These are phyloP conservation scores for Cerceris ruficornis DNA, from an alignment of 2,888 invertebrate genomes.

Conservation along the genomic window DNA sequence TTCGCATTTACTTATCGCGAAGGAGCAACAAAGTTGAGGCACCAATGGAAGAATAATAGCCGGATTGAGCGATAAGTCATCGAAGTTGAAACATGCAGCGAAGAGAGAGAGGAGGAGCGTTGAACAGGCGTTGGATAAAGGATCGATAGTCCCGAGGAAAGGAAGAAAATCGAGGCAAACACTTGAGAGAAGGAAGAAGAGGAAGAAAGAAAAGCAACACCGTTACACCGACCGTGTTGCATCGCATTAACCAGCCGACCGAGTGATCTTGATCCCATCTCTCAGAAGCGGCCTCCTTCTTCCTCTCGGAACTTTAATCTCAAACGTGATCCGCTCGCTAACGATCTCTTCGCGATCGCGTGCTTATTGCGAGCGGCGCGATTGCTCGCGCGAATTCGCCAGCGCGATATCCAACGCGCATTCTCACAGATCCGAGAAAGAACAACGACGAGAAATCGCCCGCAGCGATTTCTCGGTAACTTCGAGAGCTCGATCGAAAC, in stretches of 20 bases:
- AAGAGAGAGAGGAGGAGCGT: too few relatives aligned
- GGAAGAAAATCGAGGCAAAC: too few relatives aligned
- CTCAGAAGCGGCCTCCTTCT: constrained; percentile 53
- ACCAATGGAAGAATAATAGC: too few relatives aligned
- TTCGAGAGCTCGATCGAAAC: not conserved
- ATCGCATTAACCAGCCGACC: constrained; percentile 80
- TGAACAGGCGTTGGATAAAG: too few relatives aligned
- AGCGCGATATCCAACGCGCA: constrained; percentile 1
- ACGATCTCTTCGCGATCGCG: constrained; percentile 35
- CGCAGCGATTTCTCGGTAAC: constrained; percentile 15
- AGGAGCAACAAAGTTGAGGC: too few relatives aligned
- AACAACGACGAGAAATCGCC: not conserved
- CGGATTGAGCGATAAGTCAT: too few relatives aligned
- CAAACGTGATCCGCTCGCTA: constrained; percentile 49
- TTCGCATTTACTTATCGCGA: too few relatives aligned
- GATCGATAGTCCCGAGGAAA: too few relatives aligned
- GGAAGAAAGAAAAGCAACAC: constrained; percentile 39
- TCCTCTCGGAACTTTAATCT: constrained; percentile 38
- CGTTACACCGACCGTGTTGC: constrained; percentile 74
- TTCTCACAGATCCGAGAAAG: not conserved
- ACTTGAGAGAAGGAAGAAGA: not conserved
- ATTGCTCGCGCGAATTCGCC: not conserved
- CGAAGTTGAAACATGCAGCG: too few relatives aligned
- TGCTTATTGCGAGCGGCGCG: not conserved
- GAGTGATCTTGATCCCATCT: constrained; percentile 78